Conservation (phyloP, 2,888 invertebrate genomes). For the Anthoptus insignis region DNA sequence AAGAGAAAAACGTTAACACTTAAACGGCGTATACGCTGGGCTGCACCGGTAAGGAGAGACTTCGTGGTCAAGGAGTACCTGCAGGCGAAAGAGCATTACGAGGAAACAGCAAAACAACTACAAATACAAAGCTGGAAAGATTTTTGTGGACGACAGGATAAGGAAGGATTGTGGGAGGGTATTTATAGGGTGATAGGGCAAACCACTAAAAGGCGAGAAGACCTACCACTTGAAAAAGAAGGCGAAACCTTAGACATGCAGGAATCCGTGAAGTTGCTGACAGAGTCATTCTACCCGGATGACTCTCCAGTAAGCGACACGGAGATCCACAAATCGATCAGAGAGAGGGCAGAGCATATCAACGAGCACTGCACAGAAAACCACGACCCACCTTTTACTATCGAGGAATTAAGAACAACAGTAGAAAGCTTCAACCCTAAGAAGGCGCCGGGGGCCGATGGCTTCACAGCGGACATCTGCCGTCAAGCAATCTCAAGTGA, state of each 20-base stretch:
- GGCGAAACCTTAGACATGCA: conserved; percentile 5
- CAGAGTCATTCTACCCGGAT: conserved; percentile 24
- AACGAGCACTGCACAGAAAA: not conserved
- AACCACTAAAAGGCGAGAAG: not conserved
- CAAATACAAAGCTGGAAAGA: not conserved
- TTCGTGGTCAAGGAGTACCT: not conserved
- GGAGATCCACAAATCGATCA: not conserved
- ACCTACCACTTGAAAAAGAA: not conserved
- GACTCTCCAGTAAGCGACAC: conserved; percentile 1
- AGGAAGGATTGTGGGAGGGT: conserved; percentile 32
- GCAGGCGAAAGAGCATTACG: not conserved
- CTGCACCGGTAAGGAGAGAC: not conserved
- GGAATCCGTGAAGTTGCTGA: conserved; percentile 17
- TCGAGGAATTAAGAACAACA: not conserved
- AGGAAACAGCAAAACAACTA: not conserved
- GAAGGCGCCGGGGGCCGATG: not conserved
- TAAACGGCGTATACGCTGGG: not conserved
- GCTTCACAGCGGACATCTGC: not conserved
- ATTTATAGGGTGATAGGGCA: conserved; percentile 24
- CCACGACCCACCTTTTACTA: not conserved
- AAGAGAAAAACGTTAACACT: not conserved
- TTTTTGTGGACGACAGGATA: conserved; percentile 14
- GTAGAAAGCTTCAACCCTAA: not conserved
- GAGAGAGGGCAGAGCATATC: not conserved
- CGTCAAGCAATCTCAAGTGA: not conserved